Conservation (phyloP, 2,888 invertebrate species). For the Pristionchus maxplancki region DNA sequence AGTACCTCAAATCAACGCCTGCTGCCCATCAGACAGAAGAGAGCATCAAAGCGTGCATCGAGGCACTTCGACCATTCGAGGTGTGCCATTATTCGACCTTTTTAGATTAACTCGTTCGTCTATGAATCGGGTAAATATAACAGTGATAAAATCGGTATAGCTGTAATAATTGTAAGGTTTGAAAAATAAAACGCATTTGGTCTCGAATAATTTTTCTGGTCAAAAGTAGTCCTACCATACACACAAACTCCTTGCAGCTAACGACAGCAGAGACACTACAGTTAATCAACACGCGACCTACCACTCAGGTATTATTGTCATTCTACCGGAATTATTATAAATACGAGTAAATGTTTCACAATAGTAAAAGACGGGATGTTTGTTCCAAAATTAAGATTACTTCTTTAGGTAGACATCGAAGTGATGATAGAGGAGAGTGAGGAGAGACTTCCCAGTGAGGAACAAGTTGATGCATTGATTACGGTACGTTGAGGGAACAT, state of each 20-base stretch:
- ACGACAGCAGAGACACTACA: conserved; percentile 64
- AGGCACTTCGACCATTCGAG: conserved; percentile 57
- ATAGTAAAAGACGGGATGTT: not conserved
- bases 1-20: conserved; percentile 59
- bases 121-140: no score
- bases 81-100: no score
- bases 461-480: conserved; percentile 54
- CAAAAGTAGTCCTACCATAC: no score
- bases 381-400: not conserved
- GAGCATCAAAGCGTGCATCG: conserved; percentile 55
- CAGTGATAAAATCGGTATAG: no score
- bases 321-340: not conserved
- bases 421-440: conserved; percentile 67
- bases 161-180: not conserved
- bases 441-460: conserved; percentile 61
- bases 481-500: not conserved
- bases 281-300: conserved; percentile 62
- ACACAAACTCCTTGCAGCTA: conserved; percentile 56
- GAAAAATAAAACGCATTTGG: no score
- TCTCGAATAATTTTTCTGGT: no score
- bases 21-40: conserved; percentile 57
- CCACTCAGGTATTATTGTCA: conserved; percentile 6
- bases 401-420: conserved; percentile 57
- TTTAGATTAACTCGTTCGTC: no score
- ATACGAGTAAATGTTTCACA: no score